phyloP scores from a whole-genome alignment of 1,140 invertebrate genomes.

The Helicoverpa zea region DNA sequence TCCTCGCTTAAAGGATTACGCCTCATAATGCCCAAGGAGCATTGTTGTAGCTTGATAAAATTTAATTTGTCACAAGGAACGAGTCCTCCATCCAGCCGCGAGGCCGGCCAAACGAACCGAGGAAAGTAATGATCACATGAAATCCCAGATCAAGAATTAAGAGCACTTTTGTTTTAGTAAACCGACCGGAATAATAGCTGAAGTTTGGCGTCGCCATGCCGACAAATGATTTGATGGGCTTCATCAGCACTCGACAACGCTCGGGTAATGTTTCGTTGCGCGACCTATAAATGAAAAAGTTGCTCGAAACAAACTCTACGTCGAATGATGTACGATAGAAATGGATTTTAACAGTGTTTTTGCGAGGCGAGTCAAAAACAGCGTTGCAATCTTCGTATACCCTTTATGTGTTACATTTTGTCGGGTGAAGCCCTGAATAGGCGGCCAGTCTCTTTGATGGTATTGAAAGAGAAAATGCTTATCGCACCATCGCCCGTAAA shows the following conservation, averaged over 20 bases:
- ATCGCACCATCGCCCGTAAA: slow-evolving; percentile 83
- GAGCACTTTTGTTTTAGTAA: slow-evolving; percentile 76
- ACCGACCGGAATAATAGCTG: slow-evolving; percentile 78
- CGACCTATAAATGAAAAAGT: slow-evolving; percentile 63
- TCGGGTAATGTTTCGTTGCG: slow-evolving; percentile 67
- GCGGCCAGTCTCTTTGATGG: slow-evolving; percentile 80
- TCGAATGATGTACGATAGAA: slow-evolving; percentile 52
- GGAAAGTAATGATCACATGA: slow-evolving; percentile 72
- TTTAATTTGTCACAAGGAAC: slow-evolving; percentile 65
- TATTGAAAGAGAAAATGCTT: slow-evolving; percentile 84
- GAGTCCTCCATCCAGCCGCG: slow-evolving; percentile 45
- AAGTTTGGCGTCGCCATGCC: slow-evolving; percentile 77
- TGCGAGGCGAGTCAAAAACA: slow-evolving; percentile 61
- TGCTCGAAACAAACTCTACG: slow-evolving; percentile 50
- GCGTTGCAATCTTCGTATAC: slow-evolving; percentile 68
- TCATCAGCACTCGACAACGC: slow-evolving; percentile 65
- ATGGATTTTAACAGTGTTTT: slow-evolving; percentile 61
- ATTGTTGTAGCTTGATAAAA: slow-evolving; percentile 62
- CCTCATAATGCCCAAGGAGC: slow-evolving; percentile 50
- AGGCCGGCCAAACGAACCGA: slow-evolving; percentile 63
- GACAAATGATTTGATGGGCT: slow-evolving; percentile 78
- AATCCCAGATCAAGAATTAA: slow-evolving; percentile 75
- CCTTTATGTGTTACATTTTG: slow-evolving; percentile 79
- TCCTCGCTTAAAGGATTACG: slow-evolving; percentile 56
- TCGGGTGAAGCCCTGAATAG: slow-evolving; percentile 75